These are phyloP conservation scores for Dasypolia templi DNA, from an alignment of 2,888 invertebrate genomes.

Conservation along the genomic window DNA sequence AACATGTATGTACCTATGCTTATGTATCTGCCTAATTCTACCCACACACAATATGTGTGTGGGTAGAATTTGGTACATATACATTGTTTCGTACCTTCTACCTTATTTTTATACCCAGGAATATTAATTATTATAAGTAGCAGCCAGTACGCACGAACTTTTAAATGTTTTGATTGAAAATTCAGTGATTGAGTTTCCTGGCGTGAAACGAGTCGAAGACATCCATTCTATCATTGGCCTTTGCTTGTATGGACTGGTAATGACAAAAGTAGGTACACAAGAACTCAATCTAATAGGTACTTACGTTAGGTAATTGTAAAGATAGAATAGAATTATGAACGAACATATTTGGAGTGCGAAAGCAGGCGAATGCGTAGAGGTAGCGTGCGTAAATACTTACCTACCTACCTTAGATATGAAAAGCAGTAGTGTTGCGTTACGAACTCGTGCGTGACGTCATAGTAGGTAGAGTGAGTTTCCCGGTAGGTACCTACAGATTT, in stretches of 20 bases:
- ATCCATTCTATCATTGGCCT: not conserved
- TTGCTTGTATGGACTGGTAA: constrained; percentile 1
- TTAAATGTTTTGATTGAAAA: not conserved
- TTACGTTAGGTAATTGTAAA: constrained; percentile 3
- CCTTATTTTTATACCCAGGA: constrained; percentile 14
- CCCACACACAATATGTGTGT: constrained; percentile 12
- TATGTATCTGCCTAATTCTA: constrained; percentile 7
- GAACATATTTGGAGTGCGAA: constrained; percentile 9
- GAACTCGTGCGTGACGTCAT: constrained; percentile 14
- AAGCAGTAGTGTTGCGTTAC: not conserved
- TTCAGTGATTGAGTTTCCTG: too few relatives aligned
- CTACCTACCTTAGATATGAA: not conserved
- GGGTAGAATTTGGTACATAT: not conserved
- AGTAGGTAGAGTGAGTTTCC: not conserved
- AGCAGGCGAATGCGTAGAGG: not conserved
- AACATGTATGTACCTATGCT: too few relatives aligned
- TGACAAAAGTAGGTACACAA: not conserved
- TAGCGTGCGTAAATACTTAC: not conserved
- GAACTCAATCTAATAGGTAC: constrained; percentile 23
- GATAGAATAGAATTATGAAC: constrained; percentile 6
- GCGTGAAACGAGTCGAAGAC: too few relatives aligned
- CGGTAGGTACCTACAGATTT: not conserved
- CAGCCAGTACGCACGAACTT: not conserved
- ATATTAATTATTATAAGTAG: not conserved
- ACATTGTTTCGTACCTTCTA: constrained; percentile 18